Conservation (phyloP, 2,113 vertebrate species). For the Bostrychus sinensis region DNA sequence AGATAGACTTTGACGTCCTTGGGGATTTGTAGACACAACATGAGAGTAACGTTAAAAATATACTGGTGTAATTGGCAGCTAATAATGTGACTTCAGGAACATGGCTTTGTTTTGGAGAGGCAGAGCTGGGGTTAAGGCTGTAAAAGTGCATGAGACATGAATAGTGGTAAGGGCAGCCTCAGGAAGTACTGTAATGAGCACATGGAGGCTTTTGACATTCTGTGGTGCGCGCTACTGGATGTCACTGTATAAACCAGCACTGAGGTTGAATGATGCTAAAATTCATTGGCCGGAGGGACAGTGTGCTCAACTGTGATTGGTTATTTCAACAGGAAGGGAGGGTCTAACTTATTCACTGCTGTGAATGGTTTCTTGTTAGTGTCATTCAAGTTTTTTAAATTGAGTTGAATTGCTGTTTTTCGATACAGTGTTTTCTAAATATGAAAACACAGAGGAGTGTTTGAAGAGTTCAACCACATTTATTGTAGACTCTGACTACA, state of each 20-base stretch:
- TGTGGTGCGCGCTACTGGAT: constrained; percentile 36
- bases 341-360: not conserved
- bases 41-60: constrained; percentile 1
- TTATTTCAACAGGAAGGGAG: not conserved
- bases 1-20: not conserved
- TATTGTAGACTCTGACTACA: too few species aligned
- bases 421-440: too few species aligned
- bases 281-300: not conserved
- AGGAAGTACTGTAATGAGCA: constrained; percentile 59
- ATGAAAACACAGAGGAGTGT: too few species aligned
- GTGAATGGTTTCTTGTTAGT: not conserved
- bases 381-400: not conserved
- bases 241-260: constrained; percentile 30
- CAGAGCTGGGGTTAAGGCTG: constrained; percentile 20
- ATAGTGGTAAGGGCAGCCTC: constrained; percentile 33
- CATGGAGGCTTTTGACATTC: constrained; percentile 51
- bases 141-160: constrained; percentile 42
- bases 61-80: constrained; percentile 9
- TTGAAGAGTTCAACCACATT: too few species aligned
- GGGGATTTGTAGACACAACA: constrained; percentile 18
- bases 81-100: constrained; percentile 26
- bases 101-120: constrained; percentile 32
- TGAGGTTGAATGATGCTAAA: constrained; percentile 13
- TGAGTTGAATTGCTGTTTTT: too few species aligned
- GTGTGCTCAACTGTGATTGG: not conserved